phyloP scores from a whole-genome alignment of 2,888 invertebrate species.

The Apodemia duryi region DNA sequence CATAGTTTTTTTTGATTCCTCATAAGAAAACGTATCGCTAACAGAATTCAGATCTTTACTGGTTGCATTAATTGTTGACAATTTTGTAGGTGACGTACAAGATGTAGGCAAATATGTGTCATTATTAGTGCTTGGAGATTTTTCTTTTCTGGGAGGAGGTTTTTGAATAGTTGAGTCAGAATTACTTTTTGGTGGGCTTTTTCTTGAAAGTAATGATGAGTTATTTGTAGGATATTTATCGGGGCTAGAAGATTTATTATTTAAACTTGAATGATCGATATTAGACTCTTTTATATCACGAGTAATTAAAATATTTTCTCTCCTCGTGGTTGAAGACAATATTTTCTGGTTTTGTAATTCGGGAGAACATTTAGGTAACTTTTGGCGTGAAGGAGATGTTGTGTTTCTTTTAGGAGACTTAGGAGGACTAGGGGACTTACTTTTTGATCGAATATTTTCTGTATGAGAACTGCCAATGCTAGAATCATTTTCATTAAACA shows the following conservation, averaged over 20 bases:
- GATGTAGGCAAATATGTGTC: neutral
- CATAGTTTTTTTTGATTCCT: neutral
- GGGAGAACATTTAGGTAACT: constrained; percentile 16
- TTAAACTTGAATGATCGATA: neutral
- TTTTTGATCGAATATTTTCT: constrained; percentile 1
- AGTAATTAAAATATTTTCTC: neutral
- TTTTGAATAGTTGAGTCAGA: neutral
- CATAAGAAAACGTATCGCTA: neutral
- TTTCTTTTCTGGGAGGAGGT: constrained; percentile 16
- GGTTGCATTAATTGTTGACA: too few species aligned
- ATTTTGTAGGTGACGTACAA: too few species aligned
- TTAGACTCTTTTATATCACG: neutral
- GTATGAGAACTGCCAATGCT: neutral
- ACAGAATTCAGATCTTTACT: neutral
- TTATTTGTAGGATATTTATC: constrained; percentile 30
- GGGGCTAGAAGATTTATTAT: constrained; percentile 27
- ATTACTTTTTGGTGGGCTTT: constrained; percentile 23
- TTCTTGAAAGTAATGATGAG: constrained; percentile 35
- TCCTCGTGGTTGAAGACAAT: constrained; percentile 14
- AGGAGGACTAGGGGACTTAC: constrained; percentile 29
- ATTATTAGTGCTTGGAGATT: neutral
- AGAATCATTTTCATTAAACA: neutral
- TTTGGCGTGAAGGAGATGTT: constrained; percentile 38
- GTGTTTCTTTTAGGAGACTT: constrained; percentile 25
- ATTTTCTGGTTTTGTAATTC: neutral